These are phyloP conservation scores for honey bee (Apis mellifera) DNA, from an alignment of 1,140 invertebrate species.

Conservation along the genomic window DNA sequence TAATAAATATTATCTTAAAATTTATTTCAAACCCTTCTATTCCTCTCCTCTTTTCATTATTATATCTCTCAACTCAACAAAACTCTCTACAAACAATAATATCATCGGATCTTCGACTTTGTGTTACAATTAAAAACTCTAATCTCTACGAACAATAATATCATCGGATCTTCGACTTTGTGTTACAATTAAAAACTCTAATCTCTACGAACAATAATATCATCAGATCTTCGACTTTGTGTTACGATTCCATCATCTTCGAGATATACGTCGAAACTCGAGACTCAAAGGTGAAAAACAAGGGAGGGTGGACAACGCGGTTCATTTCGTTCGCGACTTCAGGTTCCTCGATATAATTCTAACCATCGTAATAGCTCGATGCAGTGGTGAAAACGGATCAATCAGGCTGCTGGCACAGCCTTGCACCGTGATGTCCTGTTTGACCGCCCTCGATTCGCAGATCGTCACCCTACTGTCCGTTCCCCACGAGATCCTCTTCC, in stretches of 20 bases:
- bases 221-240: no score
- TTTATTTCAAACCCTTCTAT: background rate
- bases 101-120: no score
- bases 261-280: background rate
- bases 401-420: slow-evolving; percentile 29
- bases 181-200: no score
- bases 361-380: slow-evolving; percentile 18
- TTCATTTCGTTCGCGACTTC: slow-evolving; percentile 55
- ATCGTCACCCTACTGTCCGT: slow-evolving; percentile 66
- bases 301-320: slow-evolving; percentile 14
- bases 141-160: no score
- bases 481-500: slow-evolving; percentile 71
- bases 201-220: no score
- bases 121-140: no score
- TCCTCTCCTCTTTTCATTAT: background rate
- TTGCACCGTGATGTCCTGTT: slow-evolving; percentile 69
- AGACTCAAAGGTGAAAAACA: background rate
- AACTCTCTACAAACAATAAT: no score
- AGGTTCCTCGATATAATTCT: background rate
- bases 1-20: no score
- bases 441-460: slow-evolving; percentile 68
- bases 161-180: no score
- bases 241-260: no score
- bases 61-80: no score
- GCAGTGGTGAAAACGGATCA: slow-evolving; percentile 24